Evolutionary conservation across 2,797 vertebrate genomes (phyloP).

Genomic region (Natrix natrix): DNA sequence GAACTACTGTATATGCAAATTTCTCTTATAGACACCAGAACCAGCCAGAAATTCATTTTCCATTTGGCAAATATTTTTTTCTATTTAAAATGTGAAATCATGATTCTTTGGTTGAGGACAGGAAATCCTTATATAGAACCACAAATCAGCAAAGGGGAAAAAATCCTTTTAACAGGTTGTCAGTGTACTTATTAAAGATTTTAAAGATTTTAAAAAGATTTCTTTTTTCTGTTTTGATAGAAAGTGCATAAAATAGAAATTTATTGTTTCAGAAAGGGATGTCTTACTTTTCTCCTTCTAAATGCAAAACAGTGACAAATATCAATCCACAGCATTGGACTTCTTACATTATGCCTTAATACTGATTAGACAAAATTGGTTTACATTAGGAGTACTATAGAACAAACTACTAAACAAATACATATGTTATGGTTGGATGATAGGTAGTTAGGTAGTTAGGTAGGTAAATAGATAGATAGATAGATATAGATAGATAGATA

Average conservation of each 20-base stretch:
- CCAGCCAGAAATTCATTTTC: neutral
- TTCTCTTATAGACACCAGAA: neutral
- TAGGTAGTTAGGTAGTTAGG: neutral
- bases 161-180: neutral
- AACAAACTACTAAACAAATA: neutral
- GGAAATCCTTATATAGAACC: constrained; percentile 30
- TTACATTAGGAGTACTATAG: neutral
- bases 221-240: constrained; percentile 29
- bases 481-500: neutral
- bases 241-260: constrained; percentile 66
- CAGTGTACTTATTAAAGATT: constrained; percentile 53
- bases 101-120: constrained; percentile 23
- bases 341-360: neutral
- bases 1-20: neutral
- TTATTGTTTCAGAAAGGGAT: constrained; percentile 64
- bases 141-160: constrained; percentile 14
- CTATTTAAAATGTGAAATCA: constrained; percentile 32
- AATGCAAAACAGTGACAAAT: constrained; percentile 52
- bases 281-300: constrained; percentile 60
- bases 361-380: neutral
- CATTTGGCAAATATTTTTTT: constrained; percentile 36
- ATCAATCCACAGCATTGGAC: neutral
- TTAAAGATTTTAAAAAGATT: constrained; percentile 43
- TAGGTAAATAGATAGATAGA: neutral
- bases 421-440: neutral